Evolutionary conservation across 2,113 vertebrate genomes (phyloP), one percentile per base, ranked within the genome.

Genomic region (Actenoides lindsayi): DNA sequence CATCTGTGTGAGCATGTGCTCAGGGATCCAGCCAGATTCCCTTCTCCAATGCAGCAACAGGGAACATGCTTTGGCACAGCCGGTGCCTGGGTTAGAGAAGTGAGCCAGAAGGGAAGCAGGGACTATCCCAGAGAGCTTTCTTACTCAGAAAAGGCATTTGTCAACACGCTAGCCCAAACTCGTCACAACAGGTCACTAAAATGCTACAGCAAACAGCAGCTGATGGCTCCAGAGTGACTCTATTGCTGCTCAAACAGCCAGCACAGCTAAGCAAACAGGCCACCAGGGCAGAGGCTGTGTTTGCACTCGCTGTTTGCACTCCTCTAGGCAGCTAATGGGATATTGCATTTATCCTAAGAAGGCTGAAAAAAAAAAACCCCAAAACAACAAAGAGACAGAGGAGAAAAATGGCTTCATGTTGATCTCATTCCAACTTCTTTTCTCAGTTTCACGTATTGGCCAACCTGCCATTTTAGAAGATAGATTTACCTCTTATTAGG

Each of bases 191-290:
- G 81, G 83, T 90, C 83, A 81, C 90, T 89, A 90, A 97, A 96
- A 82, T 4, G 7, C 90, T 86, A 79, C 70, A 75, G 90, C 86
- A 97, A 96, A 96, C 81, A 94, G 54, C 78, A 96, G 15, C 56
- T 93, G 81, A 90, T 35, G 75, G 56, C 82, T 92, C 78, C 82
- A 87, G 77, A 96, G 95, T 77, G 53, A 92, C 31, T 27, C 91
- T 86, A 39, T 70, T 95, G 77, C 89, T 95, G 73, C 78, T 91
- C 94, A 96, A 97, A 97, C 79, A 94, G 63, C 44, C 91, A 87
- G 83, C 83, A 77, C 93, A 96, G 93, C 94, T 97, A 96, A 96
- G 67, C 92, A 97, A 97, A 97, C 87, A 96, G 67, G 48, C 54
- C 16, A 11, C 41, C 27, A 39, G 79, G 93, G 57, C 60, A 89